Evolutionary conservation across 2,888 invertebrate genomes (phyloP).

Genomic region (Gortyna flavago): DNA sequence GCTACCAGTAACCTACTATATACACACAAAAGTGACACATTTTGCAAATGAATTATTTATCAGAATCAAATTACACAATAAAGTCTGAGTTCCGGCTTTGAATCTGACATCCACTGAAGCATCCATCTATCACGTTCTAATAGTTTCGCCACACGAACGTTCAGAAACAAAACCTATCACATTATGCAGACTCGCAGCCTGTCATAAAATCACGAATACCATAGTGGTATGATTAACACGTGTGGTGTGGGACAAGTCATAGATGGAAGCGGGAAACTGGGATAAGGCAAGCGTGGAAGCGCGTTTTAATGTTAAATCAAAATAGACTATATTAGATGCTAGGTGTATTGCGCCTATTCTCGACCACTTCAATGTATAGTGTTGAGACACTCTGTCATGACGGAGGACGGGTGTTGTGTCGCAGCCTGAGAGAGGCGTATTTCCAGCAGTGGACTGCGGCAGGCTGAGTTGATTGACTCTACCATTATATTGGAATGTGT

Average conservation of each 20-base stretch:
- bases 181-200: constrained; percentile 72
- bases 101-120: constrained; percentile 26
- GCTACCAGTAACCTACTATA: too few relatives aligned
- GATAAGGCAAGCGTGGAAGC: background rate
- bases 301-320: background rate
- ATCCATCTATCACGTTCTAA: constrained; percentile 45
- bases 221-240: constrained; percentile 77
- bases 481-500: background rate
- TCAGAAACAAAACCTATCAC: constrained; percentile 68
- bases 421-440: background rate
- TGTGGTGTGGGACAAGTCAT: constrained; percentile 56
- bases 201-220: constrained; percentile 81
- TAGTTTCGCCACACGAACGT: constrained; percentile 49
- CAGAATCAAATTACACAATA: background rate
- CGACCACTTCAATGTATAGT: background rate
- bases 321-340: background rate
- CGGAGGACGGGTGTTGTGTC: too few relatives aligned
- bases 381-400: background rate
- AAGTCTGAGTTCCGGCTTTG: background rate
- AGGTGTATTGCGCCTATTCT: background rate
- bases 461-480: too few relatives aligned
- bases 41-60: background rate
- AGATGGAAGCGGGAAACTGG: constrained; percentile 43
- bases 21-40: background rate
- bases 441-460: background rate